Conservation (phyloP, 2,113 vertebrate genomes). For the Picathartes gymnocephalus region DNA sequence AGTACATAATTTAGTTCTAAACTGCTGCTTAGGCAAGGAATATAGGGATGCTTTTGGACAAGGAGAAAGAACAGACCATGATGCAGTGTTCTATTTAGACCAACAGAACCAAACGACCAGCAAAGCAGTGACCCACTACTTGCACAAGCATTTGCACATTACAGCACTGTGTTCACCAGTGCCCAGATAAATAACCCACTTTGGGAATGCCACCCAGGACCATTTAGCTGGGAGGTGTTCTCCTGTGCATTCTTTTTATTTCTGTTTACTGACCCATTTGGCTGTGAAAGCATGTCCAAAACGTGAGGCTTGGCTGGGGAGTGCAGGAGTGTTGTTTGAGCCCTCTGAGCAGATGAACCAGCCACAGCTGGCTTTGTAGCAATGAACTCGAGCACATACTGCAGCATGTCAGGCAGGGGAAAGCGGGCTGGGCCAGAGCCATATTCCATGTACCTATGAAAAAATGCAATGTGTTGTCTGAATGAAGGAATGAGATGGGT, state of each 20-base stretch:
- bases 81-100: neutral
- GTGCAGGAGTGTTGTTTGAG: neutral
- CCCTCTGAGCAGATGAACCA: conserved; percentile 43
- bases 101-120: neutral
- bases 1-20: neutral
- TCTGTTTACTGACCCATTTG: conserved; percentile 17
- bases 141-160: accelerated
- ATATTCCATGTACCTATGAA: conserved; percentile 85
- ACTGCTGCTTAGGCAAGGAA: neutral
- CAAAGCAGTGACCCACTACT: neutral
- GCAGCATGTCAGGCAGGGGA: conserved; percentile 90
- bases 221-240: neutral
- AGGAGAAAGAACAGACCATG: neutral
- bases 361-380: conserved; percentile 72
- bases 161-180: accelerated
- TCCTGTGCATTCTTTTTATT: accelerated
- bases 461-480: neutral
- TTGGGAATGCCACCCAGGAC: neutral
- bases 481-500: neutral
- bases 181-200: neutral
- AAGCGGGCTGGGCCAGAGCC: conserved; percentile 87
- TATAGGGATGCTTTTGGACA: neutral
- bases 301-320: neutral
- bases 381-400: conserved; percentile 92
- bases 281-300: neutral